phyloP scores from a whole-genome alignment of 2,797 vertebrate species.

The Peromyscus melanophrys region DNA sequence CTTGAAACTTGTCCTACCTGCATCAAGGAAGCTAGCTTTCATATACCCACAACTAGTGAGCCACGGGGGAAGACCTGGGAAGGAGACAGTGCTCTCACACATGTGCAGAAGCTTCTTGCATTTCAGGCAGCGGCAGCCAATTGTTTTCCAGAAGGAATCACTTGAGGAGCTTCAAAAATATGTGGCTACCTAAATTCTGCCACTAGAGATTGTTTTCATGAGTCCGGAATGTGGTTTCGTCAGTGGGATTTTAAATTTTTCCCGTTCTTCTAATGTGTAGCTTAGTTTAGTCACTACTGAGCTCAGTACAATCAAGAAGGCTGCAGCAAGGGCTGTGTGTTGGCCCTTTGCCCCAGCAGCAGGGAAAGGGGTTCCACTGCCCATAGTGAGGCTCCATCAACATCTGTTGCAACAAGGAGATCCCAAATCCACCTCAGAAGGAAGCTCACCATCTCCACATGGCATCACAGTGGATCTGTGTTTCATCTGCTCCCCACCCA shows the following conservation, averaged over 20 bases:
- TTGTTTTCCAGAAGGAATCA: not conserved
- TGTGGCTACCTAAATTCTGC: not conserved
- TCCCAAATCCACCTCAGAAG: not conserved
- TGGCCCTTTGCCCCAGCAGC: not conserved
- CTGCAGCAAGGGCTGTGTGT: not conserved
- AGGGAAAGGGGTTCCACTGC: not conserved
- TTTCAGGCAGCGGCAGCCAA: not conserved
- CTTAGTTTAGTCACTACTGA: not conserved
- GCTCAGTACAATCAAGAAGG: not conserved
- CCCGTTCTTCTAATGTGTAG: not conserved
- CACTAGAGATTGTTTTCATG: not conserved
- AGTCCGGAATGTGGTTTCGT: not conserved
- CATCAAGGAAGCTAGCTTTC: not conserved
- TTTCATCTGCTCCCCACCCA: too few relatives aligned
- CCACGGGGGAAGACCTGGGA: not conserved
- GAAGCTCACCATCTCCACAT: not conserved
- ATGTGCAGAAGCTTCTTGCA: not conserved
- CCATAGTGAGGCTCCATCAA: not conserved
- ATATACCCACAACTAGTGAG: not conserved
- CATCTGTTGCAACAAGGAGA: not conserved
- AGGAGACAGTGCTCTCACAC: fast-evolving
- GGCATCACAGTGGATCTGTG: too few relatives aligned
- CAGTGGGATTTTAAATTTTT: not conserved
- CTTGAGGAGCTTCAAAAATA: not conserved
- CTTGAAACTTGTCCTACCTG: not conserved